Percentiles rank a stretch among this genome's conserved stretches.
Conservation (phyloP, 2,888 invertebrate genomes). For the Conchocele bisecta region DNA sequence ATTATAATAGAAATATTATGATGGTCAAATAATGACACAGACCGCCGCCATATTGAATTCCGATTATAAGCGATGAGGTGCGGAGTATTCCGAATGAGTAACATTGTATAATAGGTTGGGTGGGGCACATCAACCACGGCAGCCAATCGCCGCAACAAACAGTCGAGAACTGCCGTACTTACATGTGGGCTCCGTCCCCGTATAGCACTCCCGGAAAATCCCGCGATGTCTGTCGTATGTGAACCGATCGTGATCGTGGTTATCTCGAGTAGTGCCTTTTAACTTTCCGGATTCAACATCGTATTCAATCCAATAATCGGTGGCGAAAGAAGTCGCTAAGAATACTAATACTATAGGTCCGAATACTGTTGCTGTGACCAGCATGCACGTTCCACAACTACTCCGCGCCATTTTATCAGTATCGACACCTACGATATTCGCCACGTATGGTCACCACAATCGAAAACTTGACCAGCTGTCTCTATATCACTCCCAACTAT, state of each 20-base stretch:
- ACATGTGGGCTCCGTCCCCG: conserved; percentile 74
- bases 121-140: conserved; percentile 4
- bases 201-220: conserved; percentile 77
- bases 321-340: conserved; percentile 75
- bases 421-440: too few species aligned
- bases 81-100: conserved; percentile 19
- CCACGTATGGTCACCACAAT: too few species aligned
- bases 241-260: too few species aligned
- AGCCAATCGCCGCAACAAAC: too few species aligned
- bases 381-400: conserved; percentile 59
- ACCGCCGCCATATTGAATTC: too few species aligned
- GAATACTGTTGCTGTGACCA: conserved; percentile 67
- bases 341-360: conserved; percentile 73
- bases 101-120: neutral
- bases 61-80: neutral
- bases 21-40: too few species aligned
- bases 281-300: conserved; percentile 64
- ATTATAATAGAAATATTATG: too few species aligned
- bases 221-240: conserved; percentile 72
- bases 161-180: too few species aligned
- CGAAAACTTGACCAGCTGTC: conserved; percentile 10
- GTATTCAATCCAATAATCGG: conserved; percentile 77
- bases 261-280: too few species aligned
- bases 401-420: conserved; percentile 59
- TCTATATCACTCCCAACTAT: neutral